These are phyloP conservation scores for Anagrus nilaparvatae DNA, from an alignment of 1,140 invertebrate species.

Conservation along the genomic window DNA sequence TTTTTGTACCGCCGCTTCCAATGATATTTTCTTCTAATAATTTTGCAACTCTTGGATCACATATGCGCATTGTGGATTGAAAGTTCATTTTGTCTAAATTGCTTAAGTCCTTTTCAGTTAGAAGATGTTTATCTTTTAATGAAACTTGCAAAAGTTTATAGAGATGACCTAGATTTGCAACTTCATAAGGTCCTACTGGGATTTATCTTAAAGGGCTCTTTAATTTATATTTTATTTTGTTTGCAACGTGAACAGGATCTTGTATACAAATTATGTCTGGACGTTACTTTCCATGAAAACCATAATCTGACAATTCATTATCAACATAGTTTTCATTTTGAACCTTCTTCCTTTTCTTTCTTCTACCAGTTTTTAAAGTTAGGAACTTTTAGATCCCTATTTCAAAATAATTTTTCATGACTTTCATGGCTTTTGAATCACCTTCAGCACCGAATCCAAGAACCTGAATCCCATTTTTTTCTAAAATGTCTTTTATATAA, in stretches of 20 bases:
- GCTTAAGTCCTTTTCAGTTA: too few species aligned
- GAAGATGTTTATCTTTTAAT: too few species aligned
- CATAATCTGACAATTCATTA: conserved; percentile 2
- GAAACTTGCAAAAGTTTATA: too few species aligned
- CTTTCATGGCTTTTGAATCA: conserved; percentile 17
- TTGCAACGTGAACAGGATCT: conserved; percentile 13
- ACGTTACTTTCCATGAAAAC: conserved; percentile 10
- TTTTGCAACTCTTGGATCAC: too few species aligned
- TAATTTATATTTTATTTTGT: conserved; percentile 9
- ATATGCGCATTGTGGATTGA: too few species aligned
- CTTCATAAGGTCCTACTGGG: too few species aligned
- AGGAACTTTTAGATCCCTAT: conserved; percentile 3
- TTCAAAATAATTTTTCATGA: conserved; percentile 1
- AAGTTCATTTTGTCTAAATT: too few species aligned
- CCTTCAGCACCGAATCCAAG: conserved; percentile 14
- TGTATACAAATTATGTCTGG: conserved; percentile 10
- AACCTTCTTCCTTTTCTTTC: neutral
- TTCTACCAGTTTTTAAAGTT: neutral
- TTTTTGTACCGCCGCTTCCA: too few species aligned
- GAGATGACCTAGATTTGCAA: too few species aligned
- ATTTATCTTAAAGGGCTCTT: neutral
- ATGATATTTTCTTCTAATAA: too few species aligned
- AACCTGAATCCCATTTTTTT: conserved; percentile 15
- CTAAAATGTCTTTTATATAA: conserved; percentile 6
- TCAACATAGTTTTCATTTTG: neutral